Evolutionary conservation across 2,888 invertebrate genomes (phyloP).

Genomic region (Arge pagana): DNA sequence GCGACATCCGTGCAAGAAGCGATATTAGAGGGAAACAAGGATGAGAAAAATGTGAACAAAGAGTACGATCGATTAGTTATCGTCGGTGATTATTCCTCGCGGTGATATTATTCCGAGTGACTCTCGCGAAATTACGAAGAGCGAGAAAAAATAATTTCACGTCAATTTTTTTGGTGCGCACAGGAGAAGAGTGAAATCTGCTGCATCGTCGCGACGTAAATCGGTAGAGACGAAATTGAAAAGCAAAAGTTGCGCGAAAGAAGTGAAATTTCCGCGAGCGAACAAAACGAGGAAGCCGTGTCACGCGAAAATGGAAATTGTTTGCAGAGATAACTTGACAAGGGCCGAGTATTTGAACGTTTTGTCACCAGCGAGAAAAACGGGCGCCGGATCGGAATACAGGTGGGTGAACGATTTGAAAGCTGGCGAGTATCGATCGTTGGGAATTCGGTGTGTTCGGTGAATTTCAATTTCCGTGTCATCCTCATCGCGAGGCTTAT

Average conservation of each 20-base stretch:
- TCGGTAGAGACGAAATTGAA: too few species aligned
- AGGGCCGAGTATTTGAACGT: constrained; percentile 8
- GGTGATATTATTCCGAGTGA: too few species aligned
- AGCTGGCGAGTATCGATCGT: too few species aligned
- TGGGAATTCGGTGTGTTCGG: too few species aligned
- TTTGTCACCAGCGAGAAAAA: constrained; percentile 8
- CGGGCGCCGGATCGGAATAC: constrained; percentile 3
- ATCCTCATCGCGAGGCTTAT: constrained; percentile 1
- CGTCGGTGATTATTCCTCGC: neutral
- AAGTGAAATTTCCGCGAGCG: neutral
- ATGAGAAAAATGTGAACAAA: constrained; percentile 5
- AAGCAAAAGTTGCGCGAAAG: too few species aligned
- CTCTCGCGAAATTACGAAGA: neutral
- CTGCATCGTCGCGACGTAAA: too few species aligned
- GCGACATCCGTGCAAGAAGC: constrained; percentile 7
- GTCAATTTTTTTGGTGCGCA: neutral
- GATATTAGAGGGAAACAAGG: constrained; percentile 11
- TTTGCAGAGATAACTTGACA: constrained; percentile 11
- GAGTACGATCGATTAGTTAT: constrained; percentile 11
- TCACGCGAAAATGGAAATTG: constrained; percentile 6
- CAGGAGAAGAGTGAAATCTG: constrained; percentile 8
- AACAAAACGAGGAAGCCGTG: constrained; percentile 5
- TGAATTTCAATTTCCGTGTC: neutral
- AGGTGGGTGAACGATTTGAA: constrained; percentile 2
- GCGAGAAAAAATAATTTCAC: neutral